Evolutionary conservation across 2,113 vertebrate species (phyloP).

Genomic region (Geothlypis trichas): DNA sequence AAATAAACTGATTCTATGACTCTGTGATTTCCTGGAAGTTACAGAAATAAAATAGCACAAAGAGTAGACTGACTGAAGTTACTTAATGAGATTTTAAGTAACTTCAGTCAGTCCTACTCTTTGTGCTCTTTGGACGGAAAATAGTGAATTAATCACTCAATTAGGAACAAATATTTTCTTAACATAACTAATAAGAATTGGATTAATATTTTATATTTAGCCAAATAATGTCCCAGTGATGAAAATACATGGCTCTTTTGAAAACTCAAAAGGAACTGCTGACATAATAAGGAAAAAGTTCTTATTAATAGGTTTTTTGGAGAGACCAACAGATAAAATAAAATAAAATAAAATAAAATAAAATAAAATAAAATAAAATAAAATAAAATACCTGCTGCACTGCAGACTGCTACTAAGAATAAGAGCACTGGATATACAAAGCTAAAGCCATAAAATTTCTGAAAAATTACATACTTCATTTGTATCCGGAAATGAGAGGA

Average conservation of each 20-base stretch:
- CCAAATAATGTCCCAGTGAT: neutral
- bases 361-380: neutral
- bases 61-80: neutral
- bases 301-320: neutral
- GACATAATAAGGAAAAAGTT: neutral
- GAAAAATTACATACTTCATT: neutral
- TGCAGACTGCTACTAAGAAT: neutral
- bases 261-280: neutral
- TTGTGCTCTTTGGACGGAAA: neutral
- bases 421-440: neutral
- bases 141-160: neutral
- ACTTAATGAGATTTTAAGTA: no score
- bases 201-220: neutral
- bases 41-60: neutral
- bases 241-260: neutral
- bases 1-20: neutral
- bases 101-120: no score
- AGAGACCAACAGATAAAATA: neutral
- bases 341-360: neutral
- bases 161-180: neutral
- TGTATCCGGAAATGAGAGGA: neutral
- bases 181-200: neutral
- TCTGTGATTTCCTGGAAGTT: neutral
- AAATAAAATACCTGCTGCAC: accelerated
- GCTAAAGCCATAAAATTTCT: neutral